These are phyloP conservation scores for Nomada flava DNA, from an alignment of 2,888 invertebrate genomes.

Conservation along the genomic window DNA sequence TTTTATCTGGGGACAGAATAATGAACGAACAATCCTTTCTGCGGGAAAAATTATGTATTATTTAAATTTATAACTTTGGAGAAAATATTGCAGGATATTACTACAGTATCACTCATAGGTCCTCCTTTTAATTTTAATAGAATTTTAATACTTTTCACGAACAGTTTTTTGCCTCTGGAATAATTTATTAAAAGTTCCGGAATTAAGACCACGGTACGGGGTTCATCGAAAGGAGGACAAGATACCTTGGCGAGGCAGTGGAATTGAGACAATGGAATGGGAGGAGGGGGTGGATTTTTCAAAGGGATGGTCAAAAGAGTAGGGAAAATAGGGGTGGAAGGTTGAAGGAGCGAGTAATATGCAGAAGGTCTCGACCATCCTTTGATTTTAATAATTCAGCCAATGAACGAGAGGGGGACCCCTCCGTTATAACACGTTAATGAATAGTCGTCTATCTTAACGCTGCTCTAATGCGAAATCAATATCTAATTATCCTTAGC, in stretches of 20 bases:
- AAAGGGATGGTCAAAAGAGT: constrained; percentile 40
- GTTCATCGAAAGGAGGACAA: constrained; percentile 25
- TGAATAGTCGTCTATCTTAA: constrained; percentile 72
- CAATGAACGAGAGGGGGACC: constrained; percentile 57
- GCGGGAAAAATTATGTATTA: too few species aligned
- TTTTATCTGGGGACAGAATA: not conserved
- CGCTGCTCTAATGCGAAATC: constrained; percentile 79
- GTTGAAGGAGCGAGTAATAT: constrained; percentile 52
- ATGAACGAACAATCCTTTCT: too few species aligned
- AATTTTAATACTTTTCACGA: too few species aligned
- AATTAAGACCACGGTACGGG: not conserved
- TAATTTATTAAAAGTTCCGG: too few species aligned
- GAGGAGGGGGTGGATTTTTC: constrained; percentile 31
- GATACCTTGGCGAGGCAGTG: constrained; percentile 24
- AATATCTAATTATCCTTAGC: constrained; percentile 80
- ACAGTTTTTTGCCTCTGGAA: too few species aligned
- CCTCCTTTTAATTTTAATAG: too few species aligned
- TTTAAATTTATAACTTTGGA: too few species aligned
- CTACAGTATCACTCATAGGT: too few species aligned
- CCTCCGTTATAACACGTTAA: constrained; percentile 72
- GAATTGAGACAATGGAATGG: constrained; percentile 42
- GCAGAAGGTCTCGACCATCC: constrained; percentile 58
- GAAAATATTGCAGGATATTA: too few species aligned
- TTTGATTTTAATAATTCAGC: constrained; percentile 74
- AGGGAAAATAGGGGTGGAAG: constrained; percentile 13